Conservation (phyloP, 37 sponge, comb jelly and placozoan genomes). For the Oopsacas minuta region DNA sequence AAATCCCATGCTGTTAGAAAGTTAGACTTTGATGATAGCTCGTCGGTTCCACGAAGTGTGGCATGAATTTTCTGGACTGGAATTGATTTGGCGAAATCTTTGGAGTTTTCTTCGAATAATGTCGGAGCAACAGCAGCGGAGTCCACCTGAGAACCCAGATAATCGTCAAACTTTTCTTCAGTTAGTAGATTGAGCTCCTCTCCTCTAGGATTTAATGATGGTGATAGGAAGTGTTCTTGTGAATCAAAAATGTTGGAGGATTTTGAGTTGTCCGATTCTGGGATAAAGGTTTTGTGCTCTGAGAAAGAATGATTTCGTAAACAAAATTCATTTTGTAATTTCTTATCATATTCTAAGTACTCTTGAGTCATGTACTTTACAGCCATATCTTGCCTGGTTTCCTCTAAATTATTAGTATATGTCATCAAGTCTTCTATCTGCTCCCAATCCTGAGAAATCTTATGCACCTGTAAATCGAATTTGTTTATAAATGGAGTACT, state of each 20-base stretch:
- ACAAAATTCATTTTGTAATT: neutral
- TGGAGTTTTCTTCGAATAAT: neutral
- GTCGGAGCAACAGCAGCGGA: neutral
- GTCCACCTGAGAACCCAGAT: neutral
- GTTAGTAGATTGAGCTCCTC: neutral
- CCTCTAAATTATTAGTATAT: neutral
- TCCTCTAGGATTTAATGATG: neutral
- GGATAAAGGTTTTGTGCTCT: too few species aligned
- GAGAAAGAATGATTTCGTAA: too few species aligned
- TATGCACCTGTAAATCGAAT: neutral
- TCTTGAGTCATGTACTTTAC: conserved; percentile 3
- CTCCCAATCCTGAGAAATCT: neutral
- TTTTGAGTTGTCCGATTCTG: neutral
- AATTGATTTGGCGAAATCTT: neutral
- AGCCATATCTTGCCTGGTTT: neutral
- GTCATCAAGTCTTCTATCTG: neutral
- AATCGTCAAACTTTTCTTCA: neutral
- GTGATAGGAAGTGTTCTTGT: neutral
- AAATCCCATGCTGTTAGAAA: conserved; percentile 7
- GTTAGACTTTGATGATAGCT: neutral
- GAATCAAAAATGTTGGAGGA: neutral
- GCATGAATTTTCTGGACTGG: neutral
- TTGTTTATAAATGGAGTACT: conserved; percentile 11
- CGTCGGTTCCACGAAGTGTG: neutral
- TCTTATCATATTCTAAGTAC: neutral